A percentile compares a stretch with the other conserved stretches of the same genome.
These are phyloP conservation scores for Ptilodon capucinus DNA, from an alignment of 2,888 invertebrate genomes.

Conservation along the genomic window DNA sequence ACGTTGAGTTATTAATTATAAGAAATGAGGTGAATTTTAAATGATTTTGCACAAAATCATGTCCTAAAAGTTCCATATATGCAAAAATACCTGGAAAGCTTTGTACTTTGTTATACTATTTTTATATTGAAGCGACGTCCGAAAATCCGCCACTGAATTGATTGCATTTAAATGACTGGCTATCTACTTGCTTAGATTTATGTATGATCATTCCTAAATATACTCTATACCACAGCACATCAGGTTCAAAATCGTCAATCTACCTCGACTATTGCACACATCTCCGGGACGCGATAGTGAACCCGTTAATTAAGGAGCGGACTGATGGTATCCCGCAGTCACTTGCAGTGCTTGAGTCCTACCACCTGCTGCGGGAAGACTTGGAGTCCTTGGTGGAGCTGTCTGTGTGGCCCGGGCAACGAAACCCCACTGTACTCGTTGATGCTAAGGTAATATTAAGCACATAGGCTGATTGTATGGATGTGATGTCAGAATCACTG, in stretches of 20 bases:
- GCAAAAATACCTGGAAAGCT: too few relatives aligned
- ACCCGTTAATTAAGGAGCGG: slow-evolving; percentile 88
- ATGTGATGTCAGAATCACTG: too few relatives aligned
- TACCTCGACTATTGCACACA: slow-evolving; percentile 94
- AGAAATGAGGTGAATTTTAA: too few relatives aligned
- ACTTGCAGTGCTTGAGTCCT: slow-evolving; percentile 89
- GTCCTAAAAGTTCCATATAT: too few relatives aligned
- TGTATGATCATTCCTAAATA: neutral
- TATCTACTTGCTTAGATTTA: too few relatives aligned
- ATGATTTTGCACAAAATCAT: too few relatives aligned
- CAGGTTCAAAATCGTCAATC: slow-evolving; percentile 91
- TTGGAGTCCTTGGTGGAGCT: slow-evolving; percentile 94
- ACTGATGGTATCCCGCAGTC: slow-evolving; percentile 88
- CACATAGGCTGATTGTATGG: too few relatives aligned
- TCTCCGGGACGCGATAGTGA: slow-evolving; percentile 88
- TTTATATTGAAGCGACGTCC: too few relatives aligned
- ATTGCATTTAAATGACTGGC: too few relatives aligned
- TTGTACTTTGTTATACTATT: too few relatives aligned
- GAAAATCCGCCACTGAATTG: too few relatives aligned
- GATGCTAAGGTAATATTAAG: slow-evolving; percentile 88
- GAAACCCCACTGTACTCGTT: slow-evolving; percentile 89
- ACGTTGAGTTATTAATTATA: too few relatives aligned
- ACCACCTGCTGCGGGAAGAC: slow-evolving; percentile 95
- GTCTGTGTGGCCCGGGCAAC: slow-evolving; percentile 90
- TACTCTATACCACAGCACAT: slow-evolving; percentile 80